Base-by-base conservation (phyloP, 2,113 vertebrate genomes). In the Syrrhaptes paradoxus region DNA sequence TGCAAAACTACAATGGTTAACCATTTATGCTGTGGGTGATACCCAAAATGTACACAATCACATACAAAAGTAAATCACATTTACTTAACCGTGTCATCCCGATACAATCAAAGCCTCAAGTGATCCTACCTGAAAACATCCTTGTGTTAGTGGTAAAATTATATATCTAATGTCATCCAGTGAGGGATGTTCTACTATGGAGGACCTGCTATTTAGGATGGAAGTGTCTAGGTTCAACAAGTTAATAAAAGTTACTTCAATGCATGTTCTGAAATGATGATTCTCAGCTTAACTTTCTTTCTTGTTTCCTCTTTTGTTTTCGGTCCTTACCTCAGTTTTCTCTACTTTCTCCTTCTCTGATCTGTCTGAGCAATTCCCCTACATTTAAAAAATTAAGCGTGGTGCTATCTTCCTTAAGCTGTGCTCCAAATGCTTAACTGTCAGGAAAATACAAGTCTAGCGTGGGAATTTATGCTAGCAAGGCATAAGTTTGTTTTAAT, bases 141-240 rank as follows among this genome's bases (percentile, higher is more conserved):
- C 18, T 84, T 68, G 28, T 29, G 25, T 73, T 89, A 87, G 61
- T 48, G 32, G 36, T 85, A 82, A 76, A 95, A 92, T n/a, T n/a
- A 87, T 85, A 72, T 25, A 63, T 96, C 96, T 96, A 89, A 79
- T 75, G 36, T 92, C 10, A 49, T 66, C 52, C 46, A 86, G 11
- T 66, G 85, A 92, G 76, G 46, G 85, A 38, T 70, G 19, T 80
- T 66, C 41, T 83, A 4, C 49, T 89, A 3, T 18, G 45, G 80
- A 76, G 70, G 48, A 84, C 10, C 38, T 75, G 36, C 14, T 95
- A 1, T 68, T 79, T 59, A 63, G 6, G 21, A 87, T 67, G 66
- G 54, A 82, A 58, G 12, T 36, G 22, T 45, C 49, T 76, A 45
- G 16, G 13, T 45, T 94, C 32, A 85, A 17, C 52, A 67, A 43